A percentile compares a stretch with the other conserved stretches of the same genome.
Conservation (phyloP, 1,140 invertebrate species). For the Zaprionus africanus region DNA sequence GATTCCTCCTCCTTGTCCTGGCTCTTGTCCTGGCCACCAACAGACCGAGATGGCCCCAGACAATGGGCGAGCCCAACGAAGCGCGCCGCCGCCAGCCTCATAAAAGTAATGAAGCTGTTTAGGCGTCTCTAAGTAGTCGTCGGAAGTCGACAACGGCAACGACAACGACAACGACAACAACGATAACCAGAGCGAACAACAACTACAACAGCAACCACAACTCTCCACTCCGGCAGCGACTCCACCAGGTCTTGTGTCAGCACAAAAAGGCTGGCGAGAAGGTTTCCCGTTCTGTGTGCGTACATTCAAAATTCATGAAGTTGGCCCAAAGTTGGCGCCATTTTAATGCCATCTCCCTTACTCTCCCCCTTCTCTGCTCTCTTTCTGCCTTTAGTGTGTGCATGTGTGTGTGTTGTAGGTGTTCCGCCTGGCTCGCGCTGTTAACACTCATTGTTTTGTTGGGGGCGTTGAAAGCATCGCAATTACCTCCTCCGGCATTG, state of each 20-base stretch:
- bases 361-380: background rate
- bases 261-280: slow-evolving; percentile 54
- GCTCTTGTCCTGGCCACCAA: background rate
- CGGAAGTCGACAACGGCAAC: slow-evolving; percentile 66
- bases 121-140: slow-evolving; percentile 82
- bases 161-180: slow-evolving; percentile 38
- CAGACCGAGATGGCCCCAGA: slow-evolving; percentile 59
- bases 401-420: slow-evolving; percentile 21
- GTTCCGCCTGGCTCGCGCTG: slow-evolving; percentile 24
- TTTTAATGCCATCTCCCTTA: slow-evolving; percentile 48
- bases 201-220: background rate
- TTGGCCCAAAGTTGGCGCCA: slow-evolving; percentile 71
- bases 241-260: slow-evolving; percentile 67
- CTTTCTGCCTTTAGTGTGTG: background rate
- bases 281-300: slow-evolving; percentile 42
- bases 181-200: slow-evolving; percentile 12
- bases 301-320: slow-evolving; percentile 83
- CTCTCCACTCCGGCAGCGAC: slow-evolving; percentile 38
- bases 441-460: slow-evolving; percentile 51
- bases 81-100: slow-evolving; percentile 68
- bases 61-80: slow-evolving; percentile 77
- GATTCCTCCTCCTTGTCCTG: background rate
- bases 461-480: slow-evolving; percentile 62
- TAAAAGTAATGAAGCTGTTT: slow-evolving; percentile 83
- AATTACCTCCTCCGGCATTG: slow-evolving; percentile 60